phyloP scores from a whole-genome alignment of 1,140 invertebrate genomes.

The Acarapis woodi region DNA sequence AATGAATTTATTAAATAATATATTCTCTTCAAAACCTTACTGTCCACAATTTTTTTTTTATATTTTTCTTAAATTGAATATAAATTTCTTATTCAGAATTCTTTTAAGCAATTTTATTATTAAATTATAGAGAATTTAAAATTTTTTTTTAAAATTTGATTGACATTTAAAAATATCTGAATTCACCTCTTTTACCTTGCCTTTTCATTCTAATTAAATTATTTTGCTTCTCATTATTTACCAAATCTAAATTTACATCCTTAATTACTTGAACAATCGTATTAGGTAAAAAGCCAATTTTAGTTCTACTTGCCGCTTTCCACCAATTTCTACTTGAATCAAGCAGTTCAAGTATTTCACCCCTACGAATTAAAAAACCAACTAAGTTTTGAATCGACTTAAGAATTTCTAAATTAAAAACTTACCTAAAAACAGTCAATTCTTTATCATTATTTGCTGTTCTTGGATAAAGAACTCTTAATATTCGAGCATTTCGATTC shows the following conservation, averaged over 20 bases:
- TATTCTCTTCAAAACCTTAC: not conserved
- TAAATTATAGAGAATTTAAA: not conserved
- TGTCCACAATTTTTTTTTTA: too few relatives aligned
- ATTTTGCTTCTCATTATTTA: constrained; percentile 30
- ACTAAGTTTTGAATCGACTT: too few relatives aligned
- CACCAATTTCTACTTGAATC: constrained; percentile 94
- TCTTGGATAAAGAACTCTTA: constrained; percentile 72
- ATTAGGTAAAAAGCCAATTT: constrained; percentile 79
- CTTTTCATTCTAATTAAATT: constrained; percentile 54
- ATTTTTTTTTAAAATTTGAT: too few relatives aligned
- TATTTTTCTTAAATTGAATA: too few relatives aligned
- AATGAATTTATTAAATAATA: too few relatives aligned
- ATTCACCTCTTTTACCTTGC: constrained; percentile 77
- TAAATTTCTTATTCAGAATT: too few relatives aligned
- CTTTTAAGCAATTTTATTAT: too few relatives aligned
- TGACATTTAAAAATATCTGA: constrained; percentile 73
- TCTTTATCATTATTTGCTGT: constrained; percentile 97
- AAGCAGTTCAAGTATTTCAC: constrained; percentile 31
- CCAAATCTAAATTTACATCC: not conserved
- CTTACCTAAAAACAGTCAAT: constrained; percentile 48
- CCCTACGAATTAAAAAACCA: constrained; percentile 4
- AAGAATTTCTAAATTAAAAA: not conserved
- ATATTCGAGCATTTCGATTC: constrained; percentile 36
- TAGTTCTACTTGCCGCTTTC: constrained; percentile 72
- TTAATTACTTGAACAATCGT: constrained; percentile 42